Conservation (phyloP, 2,888 invertebrate species). For the Alentia gelatinosa region DNA sequence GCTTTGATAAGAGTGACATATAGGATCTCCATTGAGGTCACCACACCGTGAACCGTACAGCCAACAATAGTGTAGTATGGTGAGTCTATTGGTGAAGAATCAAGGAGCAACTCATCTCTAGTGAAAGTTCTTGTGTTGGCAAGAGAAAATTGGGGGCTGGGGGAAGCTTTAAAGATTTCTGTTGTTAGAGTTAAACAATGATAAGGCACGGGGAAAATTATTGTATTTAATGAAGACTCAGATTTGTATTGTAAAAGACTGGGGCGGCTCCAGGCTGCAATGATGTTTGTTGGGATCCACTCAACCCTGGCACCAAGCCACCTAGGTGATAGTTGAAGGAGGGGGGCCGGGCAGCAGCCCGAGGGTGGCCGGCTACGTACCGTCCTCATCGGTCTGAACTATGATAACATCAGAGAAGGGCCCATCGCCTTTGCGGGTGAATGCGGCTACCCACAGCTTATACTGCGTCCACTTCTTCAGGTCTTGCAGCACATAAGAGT, state of each 20-base stretch:
- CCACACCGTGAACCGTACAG: neutral
- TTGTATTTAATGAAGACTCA: no score
- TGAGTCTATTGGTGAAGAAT: neutral
- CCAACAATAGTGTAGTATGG: neutral
- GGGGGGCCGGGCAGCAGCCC: conserved; percentile 31
- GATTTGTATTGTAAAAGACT: neutral
- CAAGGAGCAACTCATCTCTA: neutral
- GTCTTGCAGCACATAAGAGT: conserved; percentile 89
- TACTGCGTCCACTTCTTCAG: conserved; percentile 97
- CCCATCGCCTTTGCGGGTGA: conserved; percentile 94
- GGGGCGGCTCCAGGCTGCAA: conserved; percentile 24
- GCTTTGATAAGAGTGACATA: neutral
- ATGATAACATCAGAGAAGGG: conserved; percentile 94
- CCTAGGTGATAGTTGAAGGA: conserved; percentile 46
- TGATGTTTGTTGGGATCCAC: conserved; percentile 32
- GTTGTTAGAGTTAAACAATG: neutral
- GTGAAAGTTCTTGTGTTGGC: neutral
- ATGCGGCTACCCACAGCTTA: conserved; percentile 90
- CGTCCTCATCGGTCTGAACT: conserved; percentile 98
- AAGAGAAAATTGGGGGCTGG: no score
- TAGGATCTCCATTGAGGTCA: neutral
- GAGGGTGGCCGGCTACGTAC: conserved; percentile 85
- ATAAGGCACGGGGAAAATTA: neutral
- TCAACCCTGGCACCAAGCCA: conserved; percentile 53
- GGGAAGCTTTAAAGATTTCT: no score